Evolutionary conservation across 2,888 invertebrate species (phyloP).

Genomic region (Ophraella communa): DNA sequence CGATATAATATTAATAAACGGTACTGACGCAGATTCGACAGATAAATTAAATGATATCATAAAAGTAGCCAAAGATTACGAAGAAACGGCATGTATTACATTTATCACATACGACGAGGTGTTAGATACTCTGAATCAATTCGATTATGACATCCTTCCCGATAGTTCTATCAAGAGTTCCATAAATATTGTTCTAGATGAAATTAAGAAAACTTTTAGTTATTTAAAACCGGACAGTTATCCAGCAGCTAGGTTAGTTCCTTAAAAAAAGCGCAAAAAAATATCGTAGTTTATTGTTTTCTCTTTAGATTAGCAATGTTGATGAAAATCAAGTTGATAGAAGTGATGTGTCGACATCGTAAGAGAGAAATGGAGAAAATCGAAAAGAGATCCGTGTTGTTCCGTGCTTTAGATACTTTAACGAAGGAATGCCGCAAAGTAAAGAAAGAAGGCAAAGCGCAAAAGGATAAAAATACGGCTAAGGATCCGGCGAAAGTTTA

Average conservation of each 20-base stretch:
- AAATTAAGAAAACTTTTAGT: neutral
- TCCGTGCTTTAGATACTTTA: constrained; percentile 37
- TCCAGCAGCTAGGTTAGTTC: neutral
- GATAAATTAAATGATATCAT: constrained; percentile 34
- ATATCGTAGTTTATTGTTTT: neutral
- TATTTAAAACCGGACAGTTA: neutral
- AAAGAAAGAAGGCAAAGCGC: constrained; percentile 25
- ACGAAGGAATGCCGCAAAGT: constrained; percentile 38
- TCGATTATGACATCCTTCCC: constrained; percentile 28
- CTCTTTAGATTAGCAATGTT: constrained; percentile 35
- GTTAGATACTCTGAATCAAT: constrained; percentile 30
- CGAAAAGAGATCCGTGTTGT: constrained; percentile 37
- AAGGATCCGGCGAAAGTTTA: constrained; percentile 5
- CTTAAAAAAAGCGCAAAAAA: neutral
- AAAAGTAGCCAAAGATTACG: constrained; percentile 37
- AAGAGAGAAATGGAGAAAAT: constrained; percentile 37
- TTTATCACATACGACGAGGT: constrained; percentile 46
- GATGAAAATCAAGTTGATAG: constrained; percentile 46
- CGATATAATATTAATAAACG: constrained; percentile 39
- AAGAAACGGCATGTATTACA: constrained; percentile 41
- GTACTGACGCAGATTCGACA: constrained; percentile 28
- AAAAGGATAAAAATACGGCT: neutral
- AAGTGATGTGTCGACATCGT: constrained; percentile 46
- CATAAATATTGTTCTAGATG: constrained; percentile 11
- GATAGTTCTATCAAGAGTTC: constrained; percentile 14